Evolutionary conservation across 2,888 invertebrate genomes (phyloP).

Genomic region (Venusia cambrica): DNA sequence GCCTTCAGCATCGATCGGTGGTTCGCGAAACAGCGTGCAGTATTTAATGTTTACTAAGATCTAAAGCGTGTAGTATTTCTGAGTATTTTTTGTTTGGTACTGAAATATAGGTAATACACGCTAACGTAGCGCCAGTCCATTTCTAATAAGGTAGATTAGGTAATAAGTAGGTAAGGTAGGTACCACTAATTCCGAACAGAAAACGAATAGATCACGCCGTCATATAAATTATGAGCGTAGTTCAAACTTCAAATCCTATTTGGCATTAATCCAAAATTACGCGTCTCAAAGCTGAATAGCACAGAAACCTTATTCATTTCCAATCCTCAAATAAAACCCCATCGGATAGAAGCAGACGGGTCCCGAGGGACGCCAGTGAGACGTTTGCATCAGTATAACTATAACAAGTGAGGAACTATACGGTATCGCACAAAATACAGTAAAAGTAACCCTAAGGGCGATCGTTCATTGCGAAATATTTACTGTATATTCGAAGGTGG

Average conservation of each 20-base stretch:
- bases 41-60: too few relatives aligned
- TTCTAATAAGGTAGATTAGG: too few relatives aligned
- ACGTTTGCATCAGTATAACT: constrained; percentile 22
- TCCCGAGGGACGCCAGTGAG: constrained; percentile 41
- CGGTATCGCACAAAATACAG: constrained; percentile 18
- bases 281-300: constrained; percentile 43
- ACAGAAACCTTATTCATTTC: constrained; percentile 52
- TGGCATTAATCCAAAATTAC: constrained; percentile 53
- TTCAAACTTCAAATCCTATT: too few relatives aligned
- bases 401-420: too few relatives aligned
- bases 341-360: constrained; percentile 36
- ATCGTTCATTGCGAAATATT: constrained; percentile 21
- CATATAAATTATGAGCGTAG: too few relatives aligned
- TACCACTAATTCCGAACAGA: constrained; percentile 18
- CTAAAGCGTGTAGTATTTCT: too few relatives aligned
- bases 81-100: too few relatives aligned
- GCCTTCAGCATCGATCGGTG: constrained; percentile 37
- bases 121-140: too few relatives aligned
- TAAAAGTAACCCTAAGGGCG: constrained; percentile 18
- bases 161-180: too few relatives aligned
- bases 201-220: constrained; percentile 12
- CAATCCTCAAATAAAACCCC: constrained; percentile 57
- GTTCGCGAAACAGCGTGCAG: too few relatives aligned
- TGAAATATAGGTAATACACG: too few relatives aligned
- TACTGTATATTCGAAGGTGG: constrained; percentile 20